Percentiles rank a stretch among this genome's conserved stretches.
Evolutionary conservation across 2,888 invertebrate species (phyloP).

Genomic region (Zaprionus lineosus): DNA sequence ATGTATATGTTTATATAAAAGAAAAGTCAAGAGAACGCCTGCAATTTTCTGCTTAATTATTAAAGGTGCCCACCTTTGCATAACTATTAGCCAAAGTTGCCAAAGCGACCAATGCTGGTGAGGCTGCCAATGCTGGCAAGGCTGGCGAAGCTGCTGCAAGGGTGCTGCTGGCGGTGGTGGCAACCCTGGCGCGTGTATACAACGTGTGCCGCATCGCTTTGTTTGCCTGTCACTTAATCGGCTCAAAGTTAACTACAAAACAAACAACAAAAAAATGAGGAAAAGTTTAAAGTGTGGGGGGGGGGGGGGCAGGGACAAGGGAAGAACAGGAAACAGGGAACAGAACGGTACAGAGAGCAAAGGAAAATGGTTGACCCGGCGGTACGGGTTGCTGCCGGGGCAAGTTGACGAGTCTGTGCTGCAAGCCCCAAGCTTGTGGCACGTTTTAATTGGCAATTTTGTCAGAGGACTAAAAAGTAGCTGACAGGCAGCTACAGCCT

Average conservation of each 20-base stretch:
- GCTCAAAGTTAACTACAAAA: conserved; percentile 70
- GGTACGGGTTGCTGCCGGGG: too few species aligned
- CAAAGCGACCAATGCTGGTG: too few species aligned
- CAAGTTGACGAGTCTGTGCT: conserved; percentile 15
- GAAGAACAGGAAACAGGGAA: conserved; percentile 12
- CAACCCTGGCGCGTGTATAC: conserved; percentile 3
- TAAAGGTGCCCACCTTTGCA: conserved; percentile 31
- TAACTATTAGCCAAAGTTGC: conserved; percentile 37
- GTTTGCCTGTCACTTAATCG: conserved; percentile 71
- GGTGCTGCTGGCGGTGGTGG: too few species aligned
- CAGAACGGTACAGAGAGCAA: not conserved
- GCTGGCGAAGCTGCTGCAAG: conserved; percentile 8
- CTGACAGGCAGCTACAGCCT: conserved; percentile 54
- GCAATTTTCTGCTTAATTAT: conserved; percentile 65
- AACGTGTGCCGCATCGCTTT: conserved; percentile 42
- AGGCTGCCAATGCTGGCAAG: too few species aligned
- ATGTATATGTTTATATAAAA: not conserved
- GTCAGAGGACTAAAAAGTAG: conserved; percentile 57
- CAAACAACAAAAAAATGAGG: conserved; percentile 1
- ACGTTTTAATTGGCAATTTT: conserved; percentile 77
- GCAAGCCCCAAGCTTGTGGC: conserved; percentile 61
- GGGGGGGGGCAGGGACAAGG: too few species aligned
- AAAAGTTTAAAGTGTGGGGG: conserved; percentile 40
- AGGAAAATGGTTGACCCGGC: too few species aligned
- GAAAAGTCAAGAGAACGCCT: conserved; percentile 27